phyloP scores from a whole-genome alignment of 2,797 vertebrate genomes.

The Apogon talboti region DNA sequence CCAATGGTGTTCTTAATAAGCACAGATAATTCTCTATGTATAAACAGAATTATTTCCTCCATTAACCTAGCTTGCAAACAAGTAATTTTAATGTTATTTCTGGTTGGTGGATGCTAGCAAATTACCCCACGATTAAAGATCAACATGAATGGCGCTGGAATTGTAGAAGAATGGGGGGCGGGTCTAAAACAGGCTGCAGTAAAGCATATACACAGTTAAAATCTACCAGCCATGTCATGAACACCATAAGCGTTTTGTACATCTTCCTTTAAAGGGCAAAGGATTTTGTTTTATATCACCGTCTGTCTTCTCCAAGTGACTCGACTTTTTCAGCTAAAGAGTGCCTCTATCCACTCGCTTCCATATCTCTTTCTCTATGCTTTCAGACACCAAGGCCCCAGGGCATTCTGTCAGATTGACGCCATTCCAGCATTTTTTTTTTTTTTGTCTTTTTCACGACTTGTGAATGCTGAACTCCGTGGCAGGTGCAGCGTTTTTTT shows the following conservation, averaged over 20 bases:
- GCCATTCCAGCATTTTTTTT: conserved; percentile 41
- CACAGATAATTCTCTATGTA: neutral
- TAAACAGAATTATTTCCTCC: too few relatives aligned
- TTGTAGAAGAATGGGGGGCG: neutral
- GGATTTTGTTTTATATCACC: conserved; percentile 45
- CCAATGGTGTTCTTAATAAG: neutral
- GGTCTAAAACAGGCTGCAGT: conserved; percentile 4
- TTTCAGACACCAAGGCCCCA: conserved; percentile 54
- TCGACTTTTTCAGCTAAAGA: conserved; percentile 61
- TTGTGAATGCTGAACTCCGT: conserved; percentile 54
- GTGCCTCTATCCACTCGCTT: conserved; percentile 30
- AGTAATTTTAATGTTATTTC: too few relatives aligned
- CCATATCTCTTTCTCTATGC: conserved; percentile 32
- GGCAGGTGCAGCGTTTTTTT: conserved; percentile 58
- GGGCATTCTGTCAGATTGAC: conserved; percentile 70
- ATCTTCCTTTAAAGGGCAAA: conserved; percentile 49
- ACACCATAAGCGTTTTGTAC: conserved; percentile 11
- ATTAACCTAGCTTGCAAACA: too few relatives aligned
- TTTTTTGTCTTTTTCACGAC: conserved; percentile 67
- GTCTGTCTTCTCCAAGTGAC: conserved; percentile 54
- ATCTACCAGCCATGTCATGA: conserved; percentile 26
- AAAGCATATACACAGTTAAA: conserved; percentile 10
- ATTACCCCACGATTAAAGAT: too few relatives aligned
- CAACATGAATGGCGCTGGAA: neutral
- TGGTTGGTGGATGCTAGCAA: too few relatives aligned